A percentile compares a stretch with the other conserved stretches of the same genome.
These are phyloP conservation scores for Anser brachyrhynchus DNA, from an alignment of 2,113 vertebrate genomes.

Conservation along the genomic window DNA sequence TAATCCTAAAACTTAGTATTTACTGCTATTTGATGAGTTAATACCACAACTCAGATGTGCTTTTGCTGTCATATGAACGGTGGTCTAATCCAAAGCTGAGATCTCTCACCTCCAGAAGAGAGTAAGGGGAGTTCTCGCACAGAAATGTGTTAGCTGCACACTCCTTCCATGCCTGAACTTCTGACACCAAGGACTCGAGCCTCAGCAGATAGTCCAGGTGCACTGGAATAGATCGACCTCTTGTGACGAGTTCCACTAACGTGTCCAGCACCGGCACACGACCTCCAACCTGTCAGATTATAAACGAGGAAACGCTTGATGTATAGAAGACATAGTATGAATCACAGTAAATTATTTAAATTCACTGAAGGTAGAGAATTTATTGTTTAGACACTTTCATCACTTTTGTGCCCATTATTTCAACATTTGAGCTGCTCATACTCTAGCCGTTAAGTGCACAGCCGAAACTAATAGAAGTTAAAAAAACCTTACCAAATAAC, in stretches of 20 bases:
- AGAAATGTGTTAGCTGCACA: conserved; percentile 86
- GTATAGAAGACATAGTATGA: background rate
- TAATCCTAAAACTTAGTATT: background rate
- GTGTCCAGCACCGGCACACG: conserved; percentile 80
- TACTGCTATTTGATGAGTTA: background rate
- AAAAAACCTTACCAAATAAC: background rate
- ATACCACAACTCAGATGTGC: no score
- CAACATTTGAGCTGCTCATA: background rate
- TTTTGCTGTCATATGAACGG: background rate
- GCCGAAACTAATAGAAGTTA: background rate
- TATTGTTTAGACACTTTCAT: background rate
- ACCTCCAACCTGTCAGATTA: conserved; percentile 75
- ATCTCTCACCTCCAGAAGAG: conserved; percentile 88
- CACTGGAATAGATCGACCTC: conserved; percentile 88
- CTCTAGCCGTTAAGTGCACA: background rate
- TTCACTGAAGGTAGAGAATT: background rate
- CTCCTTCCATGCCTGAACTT: conserved; percentile 91
- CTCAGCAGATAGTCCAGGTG: conserved; percentile 86
- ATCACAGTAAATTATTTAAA: background rate
- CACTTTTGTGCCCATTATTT: background rate
- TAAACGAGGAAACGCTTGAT: background rate
- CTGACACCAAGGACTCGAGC: conserved; percentile 85
- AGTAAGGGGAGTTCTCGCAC: conserved; percentile 81
- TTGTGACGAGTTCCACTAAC: conserved; percentile 84
- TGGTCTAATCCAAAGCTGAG: rapidly evolving